A percentile compares a stretch with the other conserved stretches of the same genome.
phyloP scores from a whole-genome alignment of 2,797 vertebrate species.

The Acrocephalus scirpaceus region DNA sequence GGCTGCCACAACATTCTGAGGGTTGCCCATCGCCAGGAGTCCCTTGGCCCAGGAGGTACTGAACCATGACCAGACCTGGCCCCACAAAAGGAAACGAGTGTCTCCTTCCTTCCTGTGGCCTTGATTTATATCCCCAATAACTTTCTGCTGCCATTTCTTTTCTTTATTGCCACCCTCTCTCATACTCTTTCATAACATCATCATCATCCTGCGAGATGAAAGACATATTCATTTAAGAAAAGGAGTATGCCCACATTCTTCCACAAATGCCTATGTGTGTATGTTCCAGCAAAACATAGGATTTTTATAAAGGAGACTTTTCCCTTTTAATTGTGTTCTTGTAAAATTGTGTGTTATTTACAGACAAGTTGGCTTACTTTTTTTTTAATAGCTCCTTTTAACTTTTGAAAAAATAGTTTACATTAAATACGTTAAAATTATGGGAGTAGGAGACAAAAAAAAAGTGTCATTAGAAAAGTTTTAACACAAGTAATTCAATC shows the following conservation, averaged over 20 bases:
- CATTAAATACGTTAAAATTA: not conserved
- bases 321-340: not conserved
- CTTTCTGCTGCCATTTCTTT: not conserved
- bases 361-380: not conserved
- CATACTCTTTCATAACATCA: not conserved
- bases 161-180: not conserved
- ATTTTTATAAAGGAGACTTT: not conserved
- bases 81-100: fast-evolving
- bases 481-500: not conserved
- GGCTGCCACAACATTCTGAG: not conserved
- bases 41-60: not conserved
- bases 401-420: not conserved
- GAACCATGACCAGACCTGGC: fast-evolving
- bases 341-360: not conserved
- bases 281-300: not conserved
- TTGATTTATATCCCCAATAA: not conserved
- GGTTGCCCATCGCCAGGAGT: not conserved
- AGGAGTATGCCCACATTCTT: not conserved
- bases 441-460: not conserved
- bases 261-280: not conserved
- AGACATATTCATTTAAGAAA: not conserved
- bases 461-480: not conserved
- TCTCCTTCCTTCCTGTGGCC: not conserved
- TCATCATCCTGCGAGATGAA: not conserved
- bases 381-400: not conserved